These are phyloP conservation scores for Anastrepha ludens DNA, from an alignment of 1,140 invertebrate species.

Conservation along the genomic window DNA sequence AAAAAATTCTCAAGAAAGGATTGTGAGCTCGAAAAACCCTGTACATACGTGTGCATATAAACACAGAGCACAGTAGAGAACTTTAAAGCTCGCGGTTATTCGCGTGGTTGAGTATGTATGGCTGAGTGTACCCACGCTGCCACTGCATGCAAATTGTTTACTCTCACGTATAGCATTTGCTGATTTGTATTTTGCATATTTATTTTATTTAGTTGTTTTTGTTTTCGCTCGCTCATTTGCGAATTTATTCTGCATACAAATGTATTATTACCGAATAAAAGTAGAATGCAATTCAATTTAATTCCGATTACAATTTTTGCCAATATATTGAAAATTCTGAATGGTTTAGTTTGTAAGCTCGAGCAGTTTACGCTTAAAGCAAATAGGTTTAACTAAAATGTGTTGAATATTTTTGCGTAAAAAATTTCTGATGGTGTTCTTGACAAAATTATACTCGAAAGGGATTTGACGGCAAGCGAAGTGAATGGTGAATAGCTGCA, in stretches of 20 bases:
- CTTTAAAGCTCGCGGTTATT: background rate
- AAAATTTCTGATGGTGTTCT: too few species aligned
- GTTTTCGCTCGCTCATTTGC: background rate
- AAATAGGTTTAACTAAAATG: too few species aligned
- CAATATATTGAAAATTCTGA: background rate
- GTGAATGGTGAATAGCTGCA: too few species aligned
- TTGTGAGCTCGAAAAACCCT: too few species aligned
- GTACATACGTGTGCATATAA: too few species aligned
- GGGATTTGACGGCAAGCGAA: too few species aligned
- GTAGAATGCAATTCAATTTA: background rate
- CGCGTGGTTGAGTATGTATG: background rate
- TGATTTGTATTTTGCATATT: background rate
- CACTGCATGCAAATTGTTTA: slow-evolving; percentile 21
- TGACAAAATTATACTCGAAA: too few species aligned
- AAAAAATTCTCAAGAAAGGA: too few species aligned
- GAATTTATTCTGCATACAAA: slow-evolving; percentile 26
- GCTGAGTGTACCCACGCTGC: background rate
- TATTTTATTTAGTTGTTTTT: slow-evolving; percentile 21
- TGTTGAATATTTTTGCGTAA: too few species aligned
- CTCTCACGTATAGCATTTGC: background rate
- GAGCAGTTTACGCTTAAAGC: background rate
- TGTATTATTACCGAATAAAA: slow-evolving; percentile 1
- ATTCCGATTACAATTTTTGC: background rate
- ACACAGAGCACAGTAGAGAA: too few species aligned
- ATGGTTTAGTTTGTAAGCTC: background rate